phyloP scores from a whole-genome alignment of 1,140 invertebrate species.

The Aphaenogaster ashmeadi region DNA sequence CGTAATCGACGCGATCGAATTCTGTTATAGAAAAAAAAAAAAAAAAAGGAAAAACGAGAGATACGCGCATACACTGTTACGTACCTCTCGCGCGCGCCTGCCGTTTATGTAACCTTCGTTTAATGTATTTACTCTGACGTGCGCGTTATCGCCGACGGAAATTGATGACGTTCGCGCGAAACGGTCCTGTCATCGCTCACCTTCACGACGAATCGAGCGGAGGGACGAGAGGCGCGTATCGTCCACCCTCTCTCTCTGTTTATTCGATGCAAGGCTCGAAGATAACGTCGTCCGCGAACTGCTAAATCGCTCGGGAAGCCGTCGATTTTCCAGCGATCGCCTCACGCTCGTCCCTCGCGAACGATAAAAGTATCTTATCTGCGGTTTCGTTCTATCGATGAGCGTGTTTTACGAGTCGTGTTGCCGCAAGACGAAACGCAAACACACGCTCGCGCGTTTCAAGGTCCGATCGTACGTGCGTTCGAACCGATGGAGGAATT shows the following conservation, averaged over 20 bases:
- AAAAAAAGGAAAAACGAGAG: neutral
- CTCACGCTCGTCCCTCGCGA: neutral
- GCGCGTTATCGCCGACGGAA: constrained; percentile 28
- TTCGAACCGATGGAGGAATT: constrained; percentile 27
- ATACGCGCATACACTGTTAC: neutral
- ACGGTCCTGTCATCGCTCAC: constrained; percentile 1
- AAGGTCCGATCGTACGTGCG: constrained; percentile 39
- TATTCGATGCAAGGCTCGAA: neutral
- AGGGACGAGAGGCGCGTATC: neutral
- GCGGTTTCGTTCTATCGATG: neutral
- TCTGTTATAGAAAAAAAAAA: neutral
- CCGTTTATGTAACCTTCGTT: constrained; percentile 47
- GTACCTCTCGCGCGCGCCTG: neutral
- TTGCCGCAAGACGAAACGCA: neutral
- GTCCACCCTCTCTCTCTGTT: neutral
- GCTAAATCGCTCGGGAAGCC: neutral
- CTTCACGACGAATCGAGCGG: neutral
- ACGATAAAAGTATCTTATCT: constrained; percentile 39
- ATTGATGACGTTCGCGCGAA: constrained; percentile 39
- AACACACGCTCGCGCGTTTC: neutral
- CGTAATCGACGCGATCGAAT: constrained; percentile 25
- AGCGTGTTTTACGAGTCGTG: neutral
- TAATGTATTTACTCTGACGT: constrained; percentile 31
- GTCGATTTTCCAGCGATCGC: neutral
- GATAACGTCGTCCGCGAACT: neutral